Base-by-base conservation (phyloP, 2,888 invertebrate species). In the Agrotis exclamationis region DNA sequence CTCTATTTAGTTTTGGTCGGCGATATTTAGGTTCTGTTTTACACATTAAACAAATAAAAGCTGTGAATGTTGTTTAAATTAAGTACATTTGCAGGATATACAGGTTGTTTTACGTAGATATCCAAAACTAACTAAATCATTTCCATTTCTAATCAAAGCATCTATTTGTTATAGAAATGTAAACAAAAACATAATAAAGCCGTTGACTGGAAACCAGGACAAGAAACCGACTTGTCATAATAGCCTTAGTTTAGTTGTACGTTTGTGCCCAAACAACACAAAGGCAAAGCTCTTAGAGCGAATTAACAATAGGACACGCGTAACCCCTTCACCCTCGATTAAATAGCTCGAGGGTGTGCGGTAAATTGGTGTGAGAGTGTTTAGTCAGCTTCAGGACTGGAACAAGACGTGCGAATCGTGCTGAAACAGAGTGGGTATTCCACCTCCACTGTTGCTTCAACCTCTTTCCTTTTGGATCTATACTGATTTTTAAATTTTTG, bases 301-400 rank as follows among this genome's bases (percentile, higher is more conserved):
- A 80, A 82, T 80, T 85, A 85, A 85, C 83, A 83, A 85, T 84
- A 76, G 85, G 83, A 85, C 84, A 85, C 80, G 79, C 69, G 70
- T 79, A 85, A 82, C 86, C 87, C 83, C 80, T 86, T 86, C 80
- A 87, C 85, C 86, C 89, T 86, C 85, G 83, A 85, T 88, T 89
- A 84, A 88, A 90, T 87, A 86, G 86, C 74, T 85, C 70, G 82
- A 85, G 87, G 89, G 88, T 88, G 85, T 88, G 88, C 85, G 86
- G 85, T 87, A 86, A 89, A 86, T 88, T 87, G 86, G 87, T 85
- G 87, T 86, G 87, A 85, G 86, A 86, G 79, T 85, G 81, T 87
- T 87, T 83, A 86, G 84, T 72, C 74, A 82, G 83, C 80, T 77
- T 79, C 67, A 78, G 80, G 66, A 74, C 70, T 74, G 80, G 78